Evolutionary conservation across 2,113 vertebrate genomes (phyloP).

Genomic region (Mormoops blainvillei): DNA sequence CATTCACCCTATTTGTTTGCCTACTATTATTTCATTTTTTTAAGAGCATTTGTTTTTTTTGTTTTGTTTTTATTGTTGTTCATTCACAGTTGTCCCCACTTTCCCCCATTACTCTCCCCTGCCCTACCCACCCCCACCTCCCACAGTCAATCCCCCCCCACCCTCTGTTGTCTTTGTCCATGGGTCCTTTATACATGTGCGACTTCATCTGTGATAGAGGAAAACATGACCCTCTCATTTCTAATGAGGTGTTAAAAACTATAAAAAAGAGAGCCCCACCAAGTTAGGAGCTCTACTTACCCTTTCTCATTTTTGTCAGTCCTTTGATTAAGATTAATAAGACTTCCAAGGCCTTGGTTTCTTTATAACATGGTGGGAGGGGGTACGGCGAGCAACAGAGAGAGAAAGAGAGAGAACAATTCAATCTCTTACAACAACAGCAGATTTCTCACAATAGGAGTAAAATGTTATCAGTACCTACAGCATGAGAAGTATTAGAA

Average conservation of each 20-base stretch:
- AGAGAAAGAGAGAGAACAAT: not conserved
- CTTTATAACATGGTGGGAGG: not conserved
- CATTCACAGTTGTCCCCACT: too few relatives aligned
- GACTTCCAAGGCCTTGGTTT: constrained; percentile 31
- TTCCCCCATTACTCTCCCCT: too few relatives aligned
- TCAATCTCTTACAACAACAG: not conserved
- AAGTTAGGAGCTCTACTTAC: not conserved
- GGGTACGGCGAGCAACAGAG: not conserved
- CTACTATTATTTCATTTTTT: not conserved
- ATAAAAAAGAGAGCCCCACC: not conserved
- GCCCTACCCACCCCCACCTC: too few relatives aligned
- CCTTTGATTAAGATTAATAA: constrained; percentile 44
- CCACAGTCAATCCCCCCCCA: too few relatives aligned
- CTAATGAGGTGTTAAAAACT: not conserved
- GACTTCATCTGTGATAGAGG: not conserved
- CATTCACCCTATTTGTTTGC: not conserved
- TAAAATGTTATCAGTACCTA: not conserved
- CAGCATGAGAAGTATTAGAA: not conserved
- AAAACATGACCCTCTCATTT: not conserved
- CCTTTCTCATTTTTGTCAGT: not conserved
- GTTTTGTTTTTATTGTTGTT: too few relatives aligned
- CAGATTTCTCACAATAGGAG: not conserved
- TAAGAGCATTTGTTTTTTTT: too few relatives aligned
- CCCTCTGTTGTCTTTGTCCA: too few relatives aligned
- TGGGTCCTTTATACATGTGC: too few relatives aligned